These are phyloP conservation scores for Anoura caudifer DNA, from an alignment of 2,113 vertebrate species.

Conservation along the genomic window DNA sequence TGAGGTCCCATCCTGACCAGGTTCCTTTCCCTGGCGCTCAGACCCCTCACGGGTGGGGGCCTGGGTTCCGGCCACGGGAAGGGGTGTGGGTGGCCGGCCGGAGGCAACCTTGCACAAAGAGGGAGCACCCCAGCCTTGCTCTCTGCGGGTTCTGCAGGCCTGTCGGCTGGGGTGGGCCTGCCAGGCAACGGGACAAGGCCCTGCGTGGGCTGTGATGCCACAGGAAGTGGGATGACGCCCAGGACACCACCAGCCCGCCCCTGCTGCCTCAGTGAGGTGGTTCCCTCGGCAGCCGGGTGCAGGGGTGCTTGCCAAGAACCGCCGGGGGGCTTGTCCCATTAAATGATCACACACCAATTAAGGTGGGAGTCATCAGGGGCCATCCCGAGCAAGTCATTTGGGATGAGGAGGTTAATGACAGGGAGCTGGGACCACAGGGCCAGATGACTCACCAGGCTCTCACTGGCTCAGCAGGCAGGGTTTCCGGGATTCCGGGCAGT, in stretches of 20 bases:
- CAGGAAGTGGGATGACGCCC: neutral
- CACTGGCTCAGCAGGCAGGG: neutral
- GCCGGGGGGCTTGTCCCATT: neutral
- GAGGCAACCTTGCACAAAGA: neutral
- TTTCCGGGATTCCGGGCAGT: constrained; percentile 49
- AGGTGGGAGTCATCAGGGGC: neutral
- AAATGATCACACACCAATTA: neutral
- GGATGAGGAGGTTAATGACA: constrained; percentile 43
- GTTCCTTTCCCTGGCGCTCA: accelerated
- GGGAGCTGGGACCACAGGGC: neutral
- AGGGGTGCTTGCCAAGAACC: neutral
- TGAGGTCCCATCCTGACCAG: neutral
- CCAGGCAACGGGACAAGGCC: neutral
- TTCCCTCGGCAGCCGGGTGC: neutral
- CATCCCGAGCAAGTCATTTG: neutral
- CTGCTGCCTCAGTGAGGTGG: neutral
- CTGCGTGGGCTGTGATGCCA: neutral
- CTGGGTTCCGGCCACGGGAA: neutral
- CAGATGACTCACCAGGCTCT: neutral
- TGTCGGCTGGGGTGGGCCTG: neutral
- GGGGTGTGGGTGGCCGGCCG: neutral
- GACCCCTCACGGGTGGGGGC: neutral
- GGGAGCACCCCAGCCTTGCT: neutral
- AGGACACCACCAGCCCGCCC: neutral
- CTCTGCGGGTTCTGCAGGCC: neutral